Evolutionary conservation across 2,113 vertebrate species (phyloP).

Genomic region (Otolemur garnettii): DNA sequence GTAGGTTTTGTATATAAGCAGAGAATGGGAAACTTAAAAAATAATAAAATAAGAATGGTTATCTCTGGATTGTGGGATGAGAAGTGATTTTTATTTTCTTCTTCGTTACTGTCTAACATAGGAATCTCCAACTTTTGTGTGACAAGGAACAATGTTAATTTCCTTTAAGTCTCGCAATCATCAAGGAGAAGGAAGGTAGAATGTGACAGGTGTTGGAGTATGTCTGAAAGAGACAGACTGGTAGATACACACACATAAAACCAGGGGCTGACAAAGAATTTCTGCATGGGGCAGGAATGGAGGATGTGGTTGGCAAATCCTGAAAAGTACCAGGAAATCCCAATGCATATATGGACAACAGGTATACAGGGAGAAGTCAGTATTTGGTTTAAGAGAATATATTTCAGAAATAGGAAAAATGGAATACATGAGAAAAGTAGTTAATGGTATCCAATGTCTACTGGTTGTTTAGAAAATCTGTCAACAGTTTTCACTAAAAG

Average conservation of each 20-base stretch:
- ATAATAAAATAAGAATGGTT: slow-evolving; percentile 6
- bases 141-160: not conserved
- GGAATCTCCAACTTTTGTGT: not conserved
- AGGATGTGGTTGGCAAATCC: not conserved
- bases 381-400: not conserved
- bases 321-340: not conserved
- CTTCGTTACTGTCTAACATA: slow-evolving; percentile 27
- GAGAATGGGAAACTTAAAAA: not conserved
- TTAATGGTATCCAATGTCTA: not conserved
- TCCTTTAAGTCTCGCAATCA: slow-evolving; percentile 9
- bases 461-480: not conserved
- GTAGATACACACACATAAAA: not conserved
- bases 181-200: not conserved
- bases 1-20: slow-evolving; percentile 35
- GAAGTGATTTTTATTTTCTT: slow-evolving; percentile 54
- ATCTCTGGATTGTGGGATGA: slow-evolving; percentile 22
- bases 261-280: not conserved
- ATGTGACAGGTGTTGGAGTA: not conserved
- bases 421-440: not conserved
- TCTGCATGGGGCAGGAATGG: not conserved
- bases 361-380: not conserved
- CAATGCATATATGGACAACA: not conserved
- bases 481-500: not conserved
- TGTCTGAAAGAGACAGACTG: not conserved
- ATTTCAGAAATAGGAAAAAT: slow-evolving; percentile 22